These are phyloP conservation scores for Drosophila histrio DNA, from an alignment of 2,888 invertebrate genomes.

Conservation along the genomic window DNA sequence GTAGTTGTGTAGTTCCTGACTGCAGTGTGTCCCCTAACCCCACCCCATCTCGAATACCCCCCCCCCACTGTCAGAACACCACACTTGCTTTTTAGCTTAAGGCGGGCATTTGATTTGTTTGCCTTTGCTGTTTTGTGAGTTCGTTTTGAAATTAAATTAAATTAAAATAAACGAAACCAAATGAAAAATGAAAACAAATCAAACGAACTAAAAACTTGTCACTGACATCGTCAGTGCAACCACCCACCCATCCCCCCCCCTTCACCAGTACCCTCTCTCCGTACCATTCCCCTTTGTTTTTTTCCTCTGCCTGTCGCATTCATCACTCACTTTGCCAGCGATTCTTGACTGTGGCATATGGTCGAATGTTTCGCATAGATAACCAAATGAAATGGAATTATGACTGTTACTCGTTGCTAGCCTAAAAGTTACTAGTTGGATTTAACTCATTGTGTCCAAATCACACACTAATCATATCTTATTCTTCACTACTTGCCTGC, in stretches of 20 bases:
- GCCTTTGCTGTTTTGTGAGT: constrained; percentile 37
- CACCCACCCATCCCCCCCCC: not conserved
- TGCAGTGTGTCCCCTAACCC: constrained; percentile 5
- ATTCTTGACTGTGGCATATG: not conserved
- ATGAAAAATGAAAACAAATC: constrained; percentile 45
- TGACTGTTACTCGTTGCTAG: not conserved
- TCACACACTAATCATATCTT: not conserved
- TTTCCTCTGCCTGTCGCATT: not conserved
- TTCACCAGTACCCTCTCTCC: not conserved
- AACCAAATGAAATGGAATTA: not conserved
- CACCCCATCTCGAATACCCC: not conserved
- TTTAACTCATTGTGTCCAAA: not conserved
- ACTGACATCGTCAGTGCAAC: constrained; percentile 12
- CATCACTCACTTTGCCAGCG: not conserved
- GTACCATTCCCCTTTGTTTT: not conserved
- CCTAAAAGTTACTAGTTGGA: not conserved
- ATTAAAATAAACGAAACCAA: constrained; percentile 52
- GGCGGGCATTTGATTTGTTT: constrained; percentile 66
- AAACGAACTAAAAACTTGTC: constrained; percentile 25
- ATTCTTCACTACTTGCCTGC: not conserved
- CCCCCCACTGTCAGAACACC: not conserved
- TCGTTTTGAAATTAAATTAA: constrained; percentile 64
- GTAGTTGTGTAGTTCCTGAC: constrained; percentile 5
- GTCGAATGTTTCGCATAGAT: not conserved
- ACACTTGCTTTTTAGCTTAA: constrained; percentile 1